These are phyloP conservation scores for Rhodophaea formosa DNA, from an alignment of 2,888 invertebrate species.

Conservation along the genomic window DNA sequence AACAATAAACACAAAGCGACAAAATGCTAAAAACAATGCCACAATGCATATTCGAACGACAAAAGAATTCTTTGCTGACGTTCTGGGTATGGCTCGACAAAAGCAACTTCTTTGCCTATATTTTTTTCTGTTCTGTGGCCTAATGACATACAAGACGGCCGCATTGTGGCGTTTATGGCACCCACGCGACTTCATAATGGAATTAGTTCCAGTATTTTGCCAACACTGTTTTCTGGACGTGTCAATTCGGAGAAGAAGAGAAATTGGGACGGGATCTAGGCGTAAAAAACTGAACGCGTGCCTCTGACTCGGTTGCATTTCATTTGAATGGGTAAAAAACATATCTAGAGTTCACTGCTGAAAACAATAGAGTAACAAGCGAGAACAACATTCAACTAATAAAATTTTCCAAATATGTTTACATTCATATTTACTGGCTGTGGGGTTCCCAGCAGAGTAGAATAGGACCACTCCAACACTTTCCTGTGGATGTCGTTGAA, in stretches of 20 bases:
- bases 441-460: no score
- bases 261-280: constrained; percentile 52
- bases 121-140: constrained; percentile 23
- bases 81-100: constrained; percentile 62
- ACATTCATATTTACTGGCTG: no score
- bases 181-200: constrained; percentile 78
- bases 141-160: constrained; percentile 67
- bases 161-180: constrained; percentile 76
- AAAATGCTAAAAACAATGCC: constrained; percentile 66
- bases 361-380: no score
- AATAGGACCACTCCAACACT: no score
- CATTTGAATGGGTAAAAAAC: background rate
- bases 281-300: constrained; percentile 71
- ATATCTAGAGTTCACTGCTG: background rate
- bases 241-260: constrained; percentile 64
- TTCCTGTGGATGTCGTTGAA: no score
- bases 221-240: constrained; percentile 56
- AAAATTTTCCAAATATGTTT: no score
- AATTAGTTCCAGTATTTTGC: constrained; percentile 79
- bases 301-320: constrained; percentile 33
- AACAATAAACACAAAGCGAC: constrained; percentile 69
- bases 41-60: constrained; percentile 53
- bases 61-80: constrained; percentile 52
- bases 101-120: constrained; percentile 48
- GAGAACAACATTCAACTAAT: no score